Evolutionary conservation across 2,888 invertebrate species (phyloP).

Genomic region (Netelia virgata): DNA sequence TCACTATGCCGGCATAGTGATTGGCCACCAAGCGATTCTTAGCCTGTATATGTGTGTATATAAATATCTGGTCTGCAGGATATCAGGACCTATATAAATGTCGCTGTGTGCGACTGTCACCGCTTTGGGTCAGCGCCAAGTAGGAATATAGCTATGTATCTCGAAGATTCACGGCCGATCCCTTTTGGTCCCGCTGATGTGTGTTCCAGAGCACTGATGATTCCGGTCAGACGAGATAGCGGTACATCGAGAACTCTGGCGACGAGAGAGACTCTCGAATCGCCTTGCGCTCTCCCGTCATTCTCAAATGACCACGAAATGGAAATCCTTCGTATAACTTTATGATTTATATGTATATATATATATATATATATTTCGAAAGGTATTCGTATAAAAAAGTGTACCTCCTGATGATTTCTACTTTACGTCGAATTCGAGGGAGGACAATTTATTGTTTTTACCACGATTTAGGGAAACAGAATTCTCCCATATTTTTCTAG

Average conservation of each 20-base stretch:
- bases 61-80: neutral
- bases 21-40: neutral
- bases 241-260: conserved; percentile 76
- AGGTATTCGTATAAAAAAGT: neutral
- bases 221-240: conserved; percentile 84
- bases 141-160: neutral
- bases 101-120: neutral
- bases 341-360: too few species aligned
- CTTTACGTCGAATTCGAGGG: too few species aligned
- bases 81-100: neutral
- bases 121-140: neutral
- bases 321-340: conserved; percentile 49
- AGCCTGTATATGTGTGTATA: neutral
- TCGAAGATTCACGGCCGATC: conserved; percentile 19
- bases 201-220: conserved; percentile 82
- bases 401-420: neutral
- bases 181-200: conserved; percentile 47
- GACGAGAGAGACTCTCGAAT: conserved; percentile 65
- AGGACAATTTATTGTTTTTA: too few species aligned
- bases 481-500: too few species aligned
- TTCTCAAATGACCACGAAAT: conserved; percentile 60
- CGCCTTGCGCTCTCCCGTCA: conserved; percentile 32
- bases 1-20: too few species aligned
- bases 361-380: neutral
- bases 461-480: too few species aligned